These are phyloP conservation scores for Poeciliopsis prolifica DNA, from an alignment of 2,113 vertebrate species.

Conservation along the genomic window DNA sequence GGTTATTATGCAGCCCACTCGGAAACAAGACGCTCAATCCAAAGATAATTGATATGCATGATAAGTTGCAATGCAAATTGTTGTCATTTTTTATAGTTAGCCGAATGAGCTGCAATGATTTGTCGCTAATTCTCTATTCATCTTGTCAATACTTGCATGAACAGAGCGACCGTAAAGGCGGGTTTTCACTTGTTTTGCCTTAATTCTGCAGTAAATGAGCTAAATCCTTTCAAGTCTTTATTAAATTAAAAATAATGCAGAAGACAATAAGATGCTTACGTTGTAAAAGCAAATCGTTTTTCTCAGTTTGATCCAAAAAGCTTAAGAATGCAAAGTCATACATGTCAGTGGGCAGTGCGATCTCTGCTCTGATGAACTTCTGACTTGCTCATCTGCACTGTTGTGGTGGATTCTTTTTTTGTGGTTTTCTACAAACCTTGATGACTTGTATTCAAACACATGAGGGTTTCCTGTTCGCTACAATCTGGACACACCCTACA, in stretches of 20 bases:
- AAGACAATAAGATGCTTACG: not conserved
- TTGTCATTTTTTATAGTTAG: not conserved
- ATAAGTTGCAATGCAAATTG: slow-evolving; percentile 39
- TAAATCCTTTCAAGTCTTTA: not conserved
- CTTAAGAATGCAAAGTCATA: not conserved
- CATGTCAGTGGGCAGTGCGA: not conserved
- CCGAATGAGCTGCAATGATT: not conserved
- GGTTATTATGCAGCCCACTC: slow-evolving; percentile 67
- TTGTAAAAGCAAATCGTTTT: not conserved
- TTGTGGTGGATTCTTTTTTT: slow-evolving; percentile 51
- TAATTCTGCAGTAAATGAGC: not conserved
- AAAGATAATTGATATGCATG: slow-evolving; percentile 58
- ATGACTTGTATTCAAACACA: slow-evolving; percentile 31
- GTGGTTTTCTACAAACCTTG: slow-evolving; percentile 40
- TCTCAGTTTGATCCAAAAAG: not conserved
- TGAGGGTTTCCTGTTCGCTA: slow-evolving; percentile 30
- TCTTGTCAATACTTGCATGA: not conserved
- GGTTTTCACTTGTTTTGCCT: not conserved
- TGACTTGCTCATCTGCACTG: slow-evolving; percentile 17
- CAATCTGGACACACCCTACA: slow-evolving; percentile 32
- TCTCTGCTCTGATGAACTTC: slow-evolving; percentile 11
- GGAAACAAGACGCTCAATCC: slow-evolving; percentile 42
- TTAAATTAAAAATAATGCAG: not conserved
- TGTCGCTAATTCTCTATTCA: not conserved
- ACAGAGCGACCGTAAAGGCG: not conserved